These are phyloP conservation scores for Micromussa lordhowensis DNA, from an alignment of 92 coral and sea anemone genomes.

Conservation along the genomic window DNA sequence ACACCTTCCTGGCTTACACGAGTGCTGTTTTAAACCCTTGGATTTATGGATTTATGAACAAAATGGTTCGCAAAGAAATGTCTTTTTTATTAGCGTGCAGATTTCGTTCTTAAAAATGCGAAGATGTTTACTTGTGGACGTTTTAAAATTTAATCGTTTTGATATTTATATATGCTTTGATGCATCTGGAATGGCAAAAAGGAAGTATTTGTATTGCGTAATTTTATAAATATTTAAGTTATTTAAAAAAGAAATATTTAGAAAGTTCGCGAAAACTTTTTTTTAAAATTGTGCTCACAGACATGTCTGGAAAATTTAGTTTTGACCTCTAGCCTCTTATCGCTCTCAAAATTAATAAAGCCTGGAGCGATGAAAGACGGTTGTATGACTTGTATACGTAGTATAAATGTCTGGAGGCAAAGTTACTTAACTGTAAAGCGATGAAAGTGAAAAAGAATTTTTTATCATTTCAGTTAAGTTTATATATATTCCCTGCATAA, in stretches of 20 bases:
- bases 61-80: conserved; percentile 78
- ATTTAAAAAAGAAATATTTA: neutral
- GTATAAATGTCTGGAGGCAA: neutral
- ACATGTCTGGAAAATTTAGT: neutral
- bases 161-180: neutral
- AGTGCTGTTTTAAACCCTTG: conserved; percentile 81
- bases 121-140: neutral
- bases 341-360: no score
- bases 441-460: neutral
- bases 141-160: neutral
- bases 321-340: no score
- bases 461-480: neutral
- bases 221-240: neutral
- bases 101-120: neutral
- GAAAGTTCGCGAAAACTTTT: neutral
- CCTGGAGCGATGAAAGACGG: no score
- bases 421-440: neutral
- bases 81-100: conserved; percentile 25
- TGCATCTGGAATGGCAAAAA: neutral
- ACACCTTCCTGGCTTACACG: conserved; percentile 76
- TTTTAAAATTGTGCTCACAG: neutral
- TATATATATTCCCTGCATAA: neutral
- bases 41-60: conserved; percentile 86
- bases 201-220: neutral
- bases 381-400: no score